Evolutionary conservation across 1,140 invertebrate species (phyloP).

Genomic region (Achatina immaculata): DNA sequence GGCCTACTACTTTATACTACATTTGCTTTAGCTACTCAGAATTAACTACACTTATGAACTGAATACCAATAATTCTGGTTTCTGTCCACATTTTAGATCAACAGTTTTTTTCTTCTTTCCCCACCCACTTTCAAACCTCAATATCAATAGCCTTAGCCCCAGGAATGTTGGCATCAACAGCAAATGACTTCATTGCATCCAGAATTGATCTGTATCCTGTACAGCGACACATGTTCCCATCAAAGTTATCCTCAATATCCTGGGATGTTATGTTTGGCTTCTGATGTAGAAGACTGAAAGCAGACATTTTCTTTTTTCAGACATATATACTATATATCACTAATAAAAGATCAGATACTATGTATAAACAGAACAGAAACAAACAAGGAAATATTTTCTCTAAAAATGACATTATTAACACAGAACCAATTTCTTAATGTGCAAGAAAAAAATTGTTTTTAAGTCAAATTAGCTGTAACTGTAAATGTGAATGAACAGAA

Average conservation of each 20-base stretch:
- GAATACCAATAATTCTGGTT: background rate
- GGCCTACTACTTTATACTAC: too few species aligned
- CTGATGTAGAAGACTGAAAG: constrained; percentile 48
- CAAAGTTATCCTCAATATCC: constrained; percentile 54
- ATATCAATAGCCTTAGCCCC: constrained; percentile 43
- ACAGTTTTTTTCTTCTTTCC: background rate
- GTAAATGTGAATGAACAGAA: too few species aligned
- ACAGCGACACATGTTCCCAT: constrained; percentile 60
- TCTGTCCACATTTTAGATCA: background rate
- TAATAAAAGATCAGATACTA: background rate
- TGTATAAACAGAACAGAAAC: background rate
- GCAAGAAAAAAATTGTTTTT: too few species aligned
- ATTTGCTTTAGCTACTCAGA: too few species aligned
- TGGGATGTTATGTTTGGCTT: constrained; percentile 47
- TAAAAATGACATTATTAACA: too few species aligned
- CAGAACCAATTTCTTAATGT: too few species aligned
- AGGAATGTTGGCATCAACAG: constrained; percentile 46
- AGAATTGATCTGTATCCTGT: constrained; percentile 64
- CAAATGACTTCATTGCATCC: constrained; percentile 65
- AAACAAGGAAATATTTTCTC: background rate
- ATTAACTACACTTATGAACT: background rate
- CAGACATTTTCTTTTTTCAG: background rate
- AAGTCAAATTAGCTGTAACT: too few species aligned
- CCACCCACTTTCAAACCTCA: constrained; percentile 12
- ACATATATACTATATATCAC: background rate